Base-by-base conservation (phyloP, 2,113 vertebrate species). In the Hassar affinis region DNA sequence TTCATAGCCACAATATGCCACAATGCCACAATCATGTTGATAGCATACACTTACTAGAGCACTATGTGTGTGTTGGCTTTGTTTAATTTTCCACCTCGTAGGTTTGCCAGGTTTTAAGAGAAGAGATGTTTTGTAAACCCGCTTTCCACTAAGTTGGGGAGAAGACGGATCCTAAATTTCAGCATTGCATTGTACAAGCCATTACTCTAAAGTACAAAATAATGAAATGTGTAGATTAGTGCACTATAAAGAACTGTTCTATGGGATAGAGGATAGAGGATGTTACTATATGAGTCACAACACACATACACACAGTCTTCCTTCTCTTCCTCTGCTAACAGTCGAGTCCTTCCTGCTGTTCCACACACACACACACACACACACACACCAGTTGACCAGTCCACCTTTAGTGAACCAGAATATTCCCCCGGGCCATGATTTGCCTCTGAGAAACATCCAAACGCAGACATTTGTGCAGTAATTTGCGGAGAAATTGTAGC, bases 311-410 rank as follows among this genome's bases (percentile, higher is more conserved):
- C 84, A 71, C 64, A 82, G 89, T 83, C 87, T 90, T 87, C 66
- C 86, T 83, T 84, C 52, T 2, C 88, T 86, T 90, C 88, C 86
- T 86, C 89, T 88, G 89, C 85, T 87, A 90, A 93, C 90, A 90
- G 88, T 86, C 61, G 78, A 87, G 91, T 91, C 91, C 91, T 91
- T 92, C 91, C 90, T 91, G 85, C 85, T 88, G 17, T 18, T 75
- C n/a, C 20, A 64, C 30, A 8, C 38, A 57, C 6, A 6, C 25
- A 57, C 25, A 42, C 20, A 64, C 30, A 8, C n/a, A n/a, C n/a
- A n/a, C 38, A 57, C 6, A 6, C 25, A 57, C 25, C 35, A 81
- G 22, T 51, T 54, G n/a, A 74, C 33, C 18, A 15, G 25, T 9
- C 11, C 66, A 68, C 27, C 18, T 71, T 71, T 18, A 22, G 35